Conservation (phyloP, 1,140 invertebrate genomes). For the Sipha flava region DNA sequence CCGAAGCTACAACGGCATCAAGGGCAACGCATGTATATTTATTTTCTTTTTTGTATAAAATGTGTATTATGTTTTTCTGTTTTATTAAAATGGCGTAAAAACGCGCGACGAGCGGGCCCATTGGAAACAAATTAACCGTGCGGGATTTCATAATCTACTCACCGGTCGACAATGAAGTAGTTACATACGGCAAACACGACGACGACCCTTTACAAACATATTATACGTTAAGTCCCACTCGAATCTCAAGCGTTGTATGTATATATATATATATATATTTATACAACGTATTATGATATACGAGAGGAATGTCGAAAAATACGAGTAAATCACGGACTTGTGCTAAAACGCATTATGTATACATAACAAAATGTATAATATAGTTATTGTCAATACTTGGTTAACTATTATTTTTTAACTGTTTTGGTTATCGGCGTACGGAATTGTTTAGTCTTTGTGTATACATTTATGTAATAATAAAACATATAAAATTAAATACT, state of each 20-base stretch:
- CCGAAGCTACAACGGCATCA: not conserved
- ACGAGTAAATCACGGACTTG: too few relatives aligned
- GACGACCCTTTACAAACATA: not conserved
- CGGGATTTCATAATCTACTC: slow-evolving; percentile 17
- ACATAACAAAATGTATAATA: too few relatives aligned
- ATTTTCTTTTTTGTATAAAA: not conserved
- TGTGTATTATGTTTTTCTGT: not conserved
- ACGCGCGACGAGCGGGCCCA: not conserved
- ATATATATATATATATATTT: not conserved
- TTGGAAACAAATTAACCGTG: slow-evolving; percentile 25
- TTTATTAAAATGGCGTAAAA: not conserved
- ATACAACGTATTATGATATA: not conserved
- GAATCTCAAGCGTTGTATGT: not conserved
- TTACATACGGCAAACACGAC: not conserved
- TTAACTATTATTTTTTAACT: not conserved
- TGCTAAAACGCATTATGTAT: too few relatives aligned
- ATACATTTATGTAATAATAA: not conserved
- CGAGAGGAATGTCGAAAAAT: not conserved
- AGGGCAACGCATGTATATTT: not conserved
- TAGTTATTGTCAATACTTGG: too few relatives aligned
- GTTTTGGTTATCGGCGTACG: not conserved
- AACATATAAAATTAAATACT: not conserved
- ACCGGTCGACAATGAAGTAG: not conserved
- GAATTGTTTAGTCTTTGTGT: not conserved
- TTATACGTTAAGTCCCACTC: not conserved